phyloP scores from a whole-genome alignment of 1,140 invertebrate genomes.

The Drosophila willistoni region DNA sequence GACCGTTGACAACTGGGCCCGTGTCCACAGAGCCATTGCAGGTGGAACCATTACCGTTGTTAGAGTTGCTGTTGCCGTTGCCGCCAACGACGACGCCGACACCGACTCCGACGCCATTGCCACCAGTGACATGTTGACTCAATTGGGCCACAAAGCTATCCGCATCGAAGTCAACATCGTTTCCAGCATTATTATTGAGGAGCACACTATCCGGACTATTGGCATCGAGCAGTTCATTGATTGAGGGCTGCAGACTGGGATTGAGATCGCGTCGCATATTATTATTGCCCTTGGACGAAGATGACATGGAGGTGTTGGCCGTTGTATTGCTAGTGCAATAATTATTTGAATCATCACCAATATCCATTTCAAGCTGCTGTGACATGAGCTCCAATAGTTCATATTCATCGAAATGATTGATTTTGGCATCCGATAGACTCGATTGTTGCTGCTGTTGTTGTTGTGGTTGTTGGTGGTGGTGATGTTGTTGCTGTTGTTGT shows the following conservation, averaged over 20 bases:
- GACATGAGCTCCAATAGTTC: constrained; percentile 81
- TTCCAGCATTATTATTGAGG: constrained; percentile 62
- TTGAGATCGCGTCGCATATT: constrained; percentile 76
- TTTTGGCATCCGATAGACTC: constrained; percentile 58
- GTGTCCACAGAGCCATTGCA: constrained; percentile 34
- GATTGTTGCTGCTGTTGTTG: constrained; percentile 51
- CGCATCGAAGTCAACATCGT: constrained; percentile 73
- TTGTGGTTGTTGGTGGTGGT: constrained; percentile 34
- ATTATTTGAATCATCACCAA: constrained; percentile 71
- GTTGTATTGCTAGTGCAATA: constrained; percentile 34
- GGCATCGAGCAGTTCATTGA: constrained; percentile 74
- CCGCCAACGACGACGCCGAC: constrained; percentile 31
- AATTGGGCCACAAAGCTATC: constrained; percentile 77
- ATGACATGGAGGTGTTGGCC: constrained; percentile 5
- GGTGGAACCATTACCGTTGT: constrained; percentile 1
- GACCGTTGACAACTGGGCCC: constrained; percentile 46
- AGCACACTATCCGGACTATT: constrained; percentile 66
- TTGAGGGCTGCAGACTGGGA: constrained; percentile 76
- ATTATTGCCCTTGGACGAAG: constrained; percentile 36
- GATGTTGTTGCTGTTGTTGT: constrained; percentile 51
- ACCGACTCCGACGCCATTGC: constrained; percentile 23
- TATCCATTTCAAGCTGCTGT: constrained; percentile 82
- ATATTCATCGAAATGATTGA: constrained; percentile 81
- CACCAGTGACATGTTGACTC: constrained; percentile 61
- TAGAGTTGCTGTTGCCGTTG: constrained; percentile 15